Evolutionary conservation across 2,888 invertebrate genomes (phyloP).

Genomic region (Branchinecta sandiegonensis): DNA sequence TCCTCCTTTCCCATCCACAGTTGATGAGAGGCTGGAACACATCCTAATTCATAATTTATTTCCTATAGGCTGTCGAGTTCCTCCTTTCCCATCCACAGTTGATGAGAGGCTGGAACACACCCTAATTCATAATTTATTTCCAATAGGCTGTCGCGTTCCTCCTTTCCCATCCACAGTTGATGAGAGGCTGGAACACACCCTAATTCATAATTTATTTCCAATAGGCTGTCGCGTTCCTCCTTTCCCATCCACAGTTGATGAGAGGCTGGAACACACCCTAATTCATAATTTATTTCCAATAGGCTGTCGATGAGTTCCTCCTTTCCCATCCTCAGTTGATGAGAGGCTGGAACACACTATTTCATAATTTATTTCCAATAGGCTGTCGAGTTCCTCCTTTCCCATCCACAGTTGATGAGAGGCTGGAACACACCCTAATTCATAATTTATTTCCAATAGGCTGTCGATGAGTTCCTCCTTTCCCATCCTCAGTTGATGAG

Average conservation of each 20-base stretch:
- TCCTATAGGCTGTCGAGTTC: constrained; percentile 40
- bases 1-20: constrained; percentile 53
- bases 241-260: constrained; percentile 55
- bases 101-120: no score
- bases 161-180: constrained; percentile 53
- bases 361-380: constrained; percentile 26
- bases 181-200: no score
- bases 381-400: constrained; percentile 47
- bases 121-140: constrained; percentile 24
- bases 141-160: constrained; percentile 44
- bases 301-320: constrained; percentile 45
- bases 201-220: constrained; percentile 25
- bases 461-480: constrained; percentile 48
- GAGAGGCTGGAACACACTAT: no score
- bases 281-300: constrained; percentile 26
- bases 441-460: constrained; percentile 27
- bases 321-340: constrained; percentile 55
- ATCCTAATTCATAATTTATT: constrained; percentile 23
- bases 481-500: constrained; percentile 57
- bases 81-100: constrained; percentile 55
- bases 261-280: no score
- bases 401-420: constrained; percentile 58
- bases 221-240: constrained; percentile 44
- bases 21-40: no score
- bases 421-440: no score